Percentiles rank a stretch among this genome's conserved stretches.
Conservation (phyloP, 2,797 vertebrate genomes). For the Mareca strepera region DNA sequence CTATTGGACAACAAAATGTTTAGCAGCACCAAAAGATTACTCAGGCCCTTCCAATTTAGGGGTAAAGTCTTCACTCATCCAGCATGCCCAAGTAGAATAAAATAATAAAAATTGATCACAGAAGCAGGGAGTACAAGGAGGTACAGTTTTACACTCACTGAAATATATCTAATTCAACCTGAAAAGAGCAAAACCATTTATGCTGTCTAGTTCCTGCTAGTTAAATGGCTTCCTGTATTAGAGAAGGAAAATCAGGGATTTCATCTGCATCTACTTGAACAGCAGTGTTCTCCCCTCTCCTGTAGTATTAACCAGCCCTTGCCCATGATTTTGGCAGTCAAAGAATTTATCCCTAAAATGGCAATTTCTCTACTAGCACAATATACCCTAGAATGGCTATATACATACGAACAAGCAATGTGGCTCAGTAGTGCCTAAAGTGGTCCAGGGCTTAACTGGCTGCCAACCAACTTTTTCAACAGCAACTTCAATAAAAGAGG, state of each 20-base stretch:
- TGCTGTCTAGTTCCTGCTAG: neutral
- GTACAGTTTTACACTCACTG: neutral
- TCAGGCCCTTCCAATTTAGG: neutral
- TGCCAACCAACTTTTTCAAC: neutral
- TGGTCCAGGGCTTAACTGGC: neutral
- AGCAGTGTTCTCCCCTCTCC: neutral
- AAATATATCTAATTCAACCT: neutral
- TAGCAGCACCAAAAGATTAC: neutral
- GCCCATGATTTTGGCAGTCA: neutral
- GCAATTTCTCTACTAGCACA: neutral
- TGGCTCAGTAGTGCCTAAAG: neutral
- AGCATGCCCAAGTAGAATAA: neutral
- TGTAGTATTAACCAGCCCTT: neutral
- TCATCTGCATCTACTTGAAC: neutral
- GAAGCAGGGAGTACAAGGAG: neutral
- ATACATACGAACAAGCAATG: fast-evolving
- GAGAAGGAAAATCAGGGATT: neutral
- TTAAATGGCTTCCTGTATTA: neutral
- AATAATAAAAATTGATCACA: neutral
- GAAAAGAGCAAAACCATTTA: neutral
- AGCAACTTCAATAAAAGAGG: neutral
- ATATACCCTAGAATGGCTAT: neutral
- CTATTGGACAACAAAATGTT: neutral
- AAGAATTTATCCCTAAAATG: neutral
- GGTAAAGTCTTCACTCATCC: neutral